Evolutionary conservation across 2,797 vertebrate species (phyloP).

Genomic region (Myiotriccus ornatus): DNA sequence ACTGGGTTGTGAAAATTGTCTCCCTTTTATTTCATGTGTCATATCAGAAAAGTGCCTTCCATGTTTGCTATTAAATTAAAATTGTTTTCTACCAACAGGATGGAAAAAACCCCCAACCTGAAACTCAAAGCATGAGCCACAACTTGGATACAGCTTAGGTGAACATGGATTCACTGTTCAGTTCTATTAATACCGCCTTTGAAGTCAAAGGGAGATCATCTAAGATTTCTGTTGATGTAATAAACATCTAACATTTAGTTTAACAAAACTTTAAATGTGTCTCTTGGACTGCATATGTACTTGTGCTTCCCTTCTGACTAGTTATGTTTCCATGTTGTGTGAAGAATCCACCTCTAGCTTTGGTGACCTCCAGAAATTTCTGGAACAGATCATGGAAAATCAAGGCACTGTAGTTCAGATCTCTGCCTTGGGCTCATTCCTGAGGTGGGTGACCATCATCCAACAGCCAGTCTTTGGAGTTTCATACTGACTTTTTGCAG

Average conservation of each 20-base stretch:
- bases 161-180: background rate
- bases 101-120: background rate
- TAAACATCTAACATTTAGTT: background rate
- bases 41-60: background rate
- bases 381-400: background rate
- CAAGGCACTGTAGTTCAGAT: background rate
- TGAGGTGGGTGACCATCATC: background rate
- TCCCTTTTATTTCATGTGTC: accelerated
- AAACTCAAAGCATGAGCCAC: background rate
- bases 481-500: background rate
- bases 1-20: background rate
- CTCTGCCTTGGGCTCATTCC: background rate
- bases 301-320: background rate
- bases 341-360: background rate
- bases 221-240: background rate
- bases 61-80: background rate
- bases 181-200: background rate
- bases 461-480: background rate
- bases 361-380: background rate
- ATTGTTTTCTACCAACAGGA: background rate
- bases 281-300: background rate
- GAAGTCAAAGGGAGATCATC: background rate
- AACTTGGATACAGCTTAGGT: background rate
- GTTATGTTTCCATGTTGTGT: accelerated
- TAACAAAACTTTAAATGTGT: background rate